Evolutionary conservation across 2,797 vertebrate genomes (phyloP).

Genomic region (Pantherophis alleghaniensis): DNA sequence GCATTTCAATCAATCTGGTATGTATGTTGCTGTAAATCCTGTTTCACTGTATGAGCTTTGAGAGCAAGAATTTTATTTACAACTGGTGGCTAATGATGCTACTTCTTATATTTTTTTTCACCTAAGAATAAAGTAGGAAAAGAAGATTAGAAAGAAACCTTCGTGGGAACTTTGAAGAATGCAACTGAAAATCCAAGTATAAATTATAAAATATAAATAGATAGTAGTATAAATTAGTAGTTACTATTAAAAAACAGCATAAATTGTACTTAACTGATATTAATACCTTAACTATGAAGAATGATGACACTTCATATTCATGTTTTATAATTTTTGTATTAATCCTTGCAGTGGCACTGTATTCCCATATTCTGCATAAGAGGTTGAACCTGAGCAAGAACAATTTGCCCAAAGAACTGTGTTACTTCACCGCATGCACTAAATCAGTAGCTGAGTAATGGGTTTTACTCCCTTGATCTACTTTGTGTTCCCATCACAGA

Average conservation of each 20-base stretch:
- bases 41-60: not conserved
- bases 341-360: not conserved
- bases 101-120: conserved; percentile 6
- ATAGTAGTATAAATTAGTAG: conserved; percentile 16
- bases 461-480: not conserved
- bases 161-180: conserved; percentile 29
- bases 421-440: not conserved
- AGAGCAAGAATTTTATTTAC: conserved; percentile 34
- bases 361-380: not conserved
- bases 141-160: conserved; percentile 12
- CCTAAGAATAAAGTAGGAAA: not conserved
- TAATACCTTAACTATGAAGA: not conserved
- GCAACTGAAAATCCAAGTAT: not conserved
- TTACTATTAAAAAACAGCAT: not conserved
- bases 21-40: conserved; percentile 42
- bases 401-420: not conserved
- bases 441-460: not conserved
- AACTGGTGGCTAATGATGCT: conserved; percentile 13
- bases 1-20: conserved; percentile 32
- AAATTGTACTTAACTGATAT: not conserved
- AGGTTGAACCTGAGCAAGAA: not conserved
- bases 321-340: not conserved
- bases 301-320: not conserved
- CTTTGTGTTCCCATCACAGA: not conserved
- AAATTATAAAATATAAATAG: not conserved